Evolutionary conservation across 2,113 vertebrate species (phyloP), one percentile per base, ranked within the genome.

Genomic region (Paramisgurnus dabryanus): DNA sequence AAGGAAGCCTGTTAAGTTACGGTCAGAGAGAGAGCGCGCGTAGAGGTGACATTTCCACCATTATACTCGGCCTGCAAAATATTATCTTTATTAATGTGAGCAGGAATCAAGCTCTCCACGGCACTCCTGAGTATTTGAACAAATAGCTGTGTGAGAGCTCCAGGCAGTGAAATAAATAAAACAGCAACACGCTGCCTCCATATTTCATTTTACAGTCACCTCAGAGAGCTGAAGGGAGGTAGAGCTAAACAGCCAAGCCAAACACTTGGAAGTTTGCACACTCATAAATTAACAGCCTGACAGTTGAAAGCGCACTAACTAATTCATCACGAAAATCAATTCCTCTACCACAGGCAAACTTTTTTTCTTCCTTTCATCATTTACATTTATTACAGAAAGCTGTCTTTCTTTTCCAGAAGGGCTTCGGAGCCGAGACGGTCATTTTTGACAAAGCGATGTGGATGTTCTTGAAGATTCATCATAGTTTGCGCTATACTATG

Each of bases 31-130:
- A 57, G 88, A 85, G 78, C 84, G 82, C 76, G 86, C 80, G 87
- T 84, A 81, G 84, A 90, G 87, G 89, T 92, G 90, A 92, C 90
- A 90, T 90, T 91, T 89, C 18, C 87, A 89, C 91, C 91, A 92
- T 91, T 91, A 90, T 89, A 89, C 87, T 88, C 41, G 81, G 87
- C 84, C 89, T 55, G 85, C 89, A 93, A 93, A 93, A 93, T 91
- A 92, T 93, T 93, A 92, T 93, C 91, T 93, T 93, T 93, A 92
- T 93, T 93, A 92, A 93, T 91, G 91, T 85, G 89, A 89, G 91
- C 90, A 91, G 92, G 90, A 93, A 92, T 92, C 74, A 78, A 89
- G 90, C 91, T 92, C 88, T 87, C 89, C 89, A 92, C 90, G 87
- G 87, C 90, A 91, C 92, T 92, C 91, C 15, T 9, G 93, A 92